Conservation (phyloP, 2,888 invertebrate species). For the Rhamphomyia laevipes region DNA sequence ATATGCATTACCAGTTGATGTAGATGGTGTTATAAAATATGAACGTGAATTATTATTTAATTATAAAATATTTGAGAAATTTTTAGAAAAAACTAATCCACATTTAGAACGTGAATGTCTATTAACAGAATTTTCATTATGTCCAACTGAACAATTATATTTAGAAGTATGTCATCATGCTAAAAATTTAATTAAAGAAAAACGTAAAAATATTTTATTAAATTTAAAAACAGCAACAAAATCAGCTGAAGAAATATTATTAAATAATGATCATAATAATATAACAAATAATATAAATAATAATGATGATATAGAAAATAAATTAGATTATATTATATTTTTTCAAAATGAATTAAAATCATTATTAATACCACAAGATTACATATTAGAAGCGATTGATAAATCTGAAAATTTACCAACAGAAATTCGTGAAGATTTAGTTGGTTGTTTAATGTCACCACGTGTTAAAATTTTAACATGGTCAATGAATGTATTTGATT, state of each 20-base stretch:
- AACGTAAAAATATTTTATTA: no score
- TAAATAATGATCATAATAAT: background rate
- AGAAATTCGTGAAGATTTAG: conserved; percentile 46
- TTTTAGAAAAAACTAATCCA: conserved; percentile 40
- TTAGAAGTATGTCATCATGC: no score
- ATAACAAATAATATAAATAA: conserved; percentile 28
- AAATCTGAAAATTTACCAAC: conserved; percentile 39
- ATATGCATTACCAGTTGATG: conserved; percentile 25
- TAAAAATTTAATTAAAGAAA: no score
- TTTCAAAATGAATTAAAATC: background rate
- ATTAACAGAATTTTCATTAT: conserved; percentile 49
- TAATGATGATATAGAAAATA: conserved; percentile 12
- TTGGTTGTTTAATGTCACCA: conserved; percentile 46
- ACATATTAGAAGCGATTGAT: conserved; percentile 29
- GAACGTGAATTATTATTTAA: conserved; percentile 40
- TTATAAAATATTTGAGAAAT: conserved; percentile 44
- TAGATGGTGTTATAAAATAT: conserved; percentile 40
- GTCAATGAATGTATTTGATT: conserved; percentile 45
- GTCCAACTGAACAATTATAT: conserved; percentile 42
- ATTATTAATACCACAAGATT: background rate
- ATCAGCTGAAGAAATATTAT: background rate
- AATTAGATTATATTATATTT: background rate
- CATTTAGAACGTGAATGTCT: conserved; percentile 49
- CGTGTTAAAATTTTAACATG: conserved; percentile 49
- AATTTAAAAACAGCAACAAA: no score